Base-by-base conservation (phyloP, 2,113 vertebrate genomes). In the Micronycteris hirsuta region DNA sequence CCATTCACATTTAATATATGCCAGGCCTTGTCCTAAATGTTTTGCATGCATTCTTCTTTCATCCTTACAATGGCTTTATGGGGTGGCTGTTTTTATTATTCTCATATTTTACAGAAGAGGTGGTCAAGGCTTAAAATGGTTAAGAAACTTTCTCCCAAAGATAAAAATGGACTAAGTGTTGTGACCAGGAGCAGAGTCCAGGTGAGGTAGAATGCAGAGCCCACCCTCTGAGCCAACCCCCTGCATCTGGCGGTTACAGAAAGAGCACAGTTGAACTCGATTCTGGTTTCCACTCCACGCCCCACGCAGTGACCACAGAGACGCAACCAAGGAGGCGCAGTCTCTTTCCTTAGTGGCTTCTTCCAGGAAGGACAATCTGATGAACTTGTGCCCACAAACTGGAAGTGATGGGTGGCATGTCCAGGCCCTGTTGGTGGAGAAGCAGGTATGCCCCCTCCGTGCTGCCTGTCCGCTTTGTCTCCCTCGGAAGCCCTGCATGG, bases 321-420 rank as follows among this genome's bases (percentile, higher is more conserved):
- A 3, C 13, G 1, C 20, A 28, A 20, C 19, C 52, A 16, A 11
- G 24, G 49, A 26, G 3, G 36, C 1, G 4, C 0, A 0, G 4
- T 31, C 24, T 24, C 43, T 38, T 31, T 58, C 47, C 33, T n/a
- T 8, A 0, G 2, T 15, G 20, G 33, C 22, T 54, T 52, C 78
- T 10, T 12, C 88, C 9, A 19, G 16, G 4, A 87, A 84, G 76
- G 6, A 36, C 14, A 5, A 7, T 4, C 20, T 56, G 61, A 17
- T 6, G 0, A 45, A 28, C 63, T 52, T 9, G 4, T 6, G 7
- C 12, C 36, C 10, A 2, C 0, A 5, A 10, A 19, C 12, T 33
- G 26, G 58, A 76, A 36, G 22, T 0, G 20, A 56, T 1, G 31
- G 36, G 67, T 38, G 12, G 12, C 36, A 12, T 0, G 2, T n/a